phyloP scores from a whole-genome alignment of 2,888 invertebrate genomes.

The Shargacucullia verbasci region DNA sequence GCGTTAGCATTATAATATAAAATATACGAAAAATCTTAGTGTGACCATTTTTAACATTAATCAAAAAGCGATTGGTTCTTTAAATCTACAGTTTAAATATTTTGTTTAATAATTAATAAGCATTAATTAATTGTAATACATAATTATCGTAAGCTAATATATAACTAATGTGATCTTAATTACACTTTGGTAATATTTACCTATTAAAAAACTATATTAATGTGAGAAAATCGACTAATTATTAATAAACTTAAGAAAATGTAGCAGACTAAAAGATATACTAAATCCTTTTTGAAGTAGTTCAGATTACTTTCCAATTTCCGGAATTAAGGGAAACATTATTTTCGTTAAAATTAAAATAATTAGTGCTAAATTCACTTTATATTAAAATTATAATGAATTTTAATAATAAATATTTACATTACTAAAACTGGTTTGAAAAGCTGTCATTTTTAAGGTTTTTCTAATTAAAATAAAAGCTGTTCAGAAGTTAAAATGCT shows the following conservation, averaged over 20 bases:
- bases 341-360: conserved; percentile 36
- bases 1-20: conserved; percentile 41
- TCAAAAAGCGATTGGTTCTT: conserved; percentile 55
- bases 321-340: conserved; percentile 18
- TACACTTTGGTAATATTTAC: conserved; percentile 88
- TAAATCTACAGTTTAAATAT: conserved; percentile 54
- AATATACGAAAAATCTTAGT: conserved; percentile 42
- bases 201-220: conserved; percentile 79
- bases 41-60: conserved; percentile 43
- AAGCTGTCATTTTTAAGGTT: conserved; percentile 32
- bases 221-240: conserved; percentile 66
- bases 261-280: conserved; percentile 39
- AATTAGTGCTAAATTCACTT: conserved; percentile 57
- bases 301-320: conserved; percentile 37
- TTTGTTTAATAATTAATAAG: conserved; percentile 55
- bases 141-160: conserved; percentile 60
- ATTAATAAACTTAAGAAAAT: conserved; percentile 39
- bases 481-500: conserved; percentile 30
- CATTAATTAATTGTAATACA: conserved; percentile 59
- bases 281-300: conserved; percentile 18
- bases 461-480: conserved; percentile 30
- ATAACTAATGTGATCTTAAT: conserved; percentile 82
- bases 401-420: conserved; percentile 57
- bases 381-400: conserved; percentile 32
- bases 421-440: conserved; percentile 56